Evolutionary conservation across 2,888 invertebrate genomes (phyloP).

Genomic region (Leucoma salicis): DNA sequence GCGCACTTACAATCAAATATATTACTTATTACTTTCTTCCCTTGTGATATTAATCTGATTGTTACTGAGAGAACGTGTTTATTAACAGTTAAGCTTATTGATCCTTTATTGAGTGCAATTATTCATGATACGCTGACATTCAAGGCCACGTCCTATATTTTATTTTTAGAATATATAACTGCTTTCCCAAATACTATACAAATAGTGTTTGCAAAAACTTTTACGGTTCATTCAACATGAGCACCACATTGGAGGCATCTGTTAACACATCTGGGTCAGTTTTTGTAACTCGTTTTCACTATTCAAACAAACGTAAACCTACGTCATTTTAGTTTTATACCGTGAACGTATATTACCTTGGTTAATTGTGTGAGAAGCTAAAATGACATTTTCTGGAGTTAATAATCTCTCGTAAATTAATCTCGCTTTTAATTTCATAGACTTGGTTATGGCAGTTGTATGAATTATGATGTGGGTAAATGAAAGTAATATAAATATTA

Average conservation of each 20-base stretch:
- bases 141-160: constrained; percentile 16
- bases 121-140: neutral
- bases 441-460: constrained; percentile 30
- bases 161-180: constrained; percentile 6
- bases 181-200: constrained; percentile 23
- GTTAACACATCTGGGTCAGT: constrained; percentile 65
- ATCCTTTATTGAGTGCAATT: constrained; percentile 11
- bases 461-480: constrained; percentile 26
- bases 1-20: constrained; percentile 35
- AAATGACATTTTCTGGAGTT: constrained; percentile 34
- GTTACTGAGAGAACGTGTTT: constrained; percentile 22
- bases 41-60: constrained; percentile 37
- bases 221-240: constrained; percentile 50
- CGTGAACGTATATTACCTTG: constrained; percentile 38
- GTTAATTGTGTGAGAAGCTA: constrained; percentile 43
- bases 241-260: constrained; percentile 51
- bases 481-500: constrained; percentile 36
- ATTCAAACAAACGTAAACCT: constrained; percentile 54
- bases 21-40: constrained; percentile 51
- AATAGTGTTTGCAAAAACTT: constrained; percentile 46
- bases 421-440: constrained; percentile 35
- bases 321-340: constrained; percentile 38
- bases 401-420: constrained; percentile 32
- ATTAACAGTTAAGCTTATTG: constrained; percentile 31
- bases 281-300: constrained; percentile 64